These are phyloP conservation scores for Papilio aristodemus DNA, from an alignment of 1,140 invertebrate species.

Conservation along the genomic window DNA sequence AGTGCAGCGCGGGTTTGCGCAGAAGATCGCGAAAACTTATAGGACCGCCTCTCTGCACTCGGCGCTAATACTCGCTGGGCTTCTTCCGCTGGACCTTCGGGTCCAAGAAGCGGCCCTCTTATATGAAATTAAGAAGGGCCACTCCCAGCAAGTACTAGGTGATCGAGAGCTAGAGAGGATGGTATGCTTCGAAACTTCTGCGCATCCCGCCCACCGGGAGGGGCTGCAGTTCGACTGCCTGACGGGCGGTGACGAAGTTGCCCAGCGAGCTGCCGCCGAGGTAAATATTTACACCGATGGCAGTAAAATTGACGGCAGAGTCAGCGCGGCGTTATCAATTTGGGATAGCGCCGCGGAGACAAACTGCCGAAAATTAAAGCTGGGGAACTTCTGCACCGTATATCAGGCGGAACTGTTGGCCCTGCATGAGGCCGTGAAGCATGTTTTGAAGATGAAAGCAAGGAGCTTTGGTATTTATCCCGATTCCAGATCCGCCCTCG, in stretches of 20 bases:
- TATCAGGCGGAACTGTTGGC: slow-evolving; percentile 1
- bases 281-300: slow-evolving; percentile 3
- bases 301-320: slow-evolving; percentile 9
- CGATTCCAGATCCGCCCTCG: slow-evolving; percentile 13
- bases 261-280: too few relatives aligned
- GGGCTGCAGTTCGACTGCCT: slow-evolving; percentile 10
- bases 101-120: too few relatives aligned
- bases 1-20: background rate
- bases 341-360: background rate
- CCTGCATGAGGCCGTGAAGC: background rate
- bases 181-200: too few relatives aligned
- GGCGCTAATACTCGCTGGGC: background rate
- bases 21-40: background rate
- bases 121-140: background rate
- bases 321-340: background rate
- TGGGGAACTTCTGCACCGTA: slow-evolving; percentile 9
- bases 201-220: background rate
- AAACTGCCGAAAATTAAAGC: background rate
- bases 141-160: background rate
- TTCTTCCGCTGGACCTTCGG: too few relatives aligned
- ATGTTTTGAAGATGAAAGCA: background rate
- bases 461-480: background rate
- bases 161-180: background rate
- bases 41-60: background rate
- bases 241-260: too few relatives aligned